Conservation (phyloP, 2,888 invertebrate species). For the Eumerus sabulonum region DNA sequence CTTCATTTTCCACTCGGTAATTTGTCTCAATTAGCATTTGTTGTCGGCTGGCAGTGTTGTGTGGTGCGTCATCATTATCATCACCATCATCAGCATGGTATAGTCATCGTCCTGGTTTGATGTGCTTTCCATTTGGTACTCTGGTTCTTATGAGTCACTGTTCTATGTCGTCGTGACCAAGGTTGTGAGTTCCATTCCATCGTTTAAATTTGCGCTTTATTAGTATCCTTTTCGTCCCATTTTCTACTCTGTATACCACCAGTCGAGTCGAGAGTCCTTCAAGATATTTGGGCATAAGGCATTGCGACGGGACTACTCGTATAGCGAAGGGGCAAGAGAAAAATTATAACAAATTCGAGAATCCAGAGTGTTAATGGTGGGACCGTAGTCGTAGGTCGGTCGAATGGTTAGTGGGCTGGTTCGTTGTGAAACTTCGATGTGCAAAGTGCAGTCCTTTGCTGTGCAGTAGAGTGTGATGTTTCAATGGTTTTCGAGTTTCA, state of each 20-base stretch:
- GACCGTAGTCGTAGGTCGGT: conserved; percentile 5
- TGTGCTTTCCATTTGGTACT: too few species aligned
- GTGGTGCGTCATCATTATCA: conserved; percentile 19
- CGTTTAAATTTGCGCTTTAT: conserved; percentile 43
- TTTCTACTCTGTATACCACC: too few species aligned
- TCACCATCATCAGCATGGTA: conserved; percentile 3
- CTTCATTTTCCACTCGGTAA: conserved; percentile 65
- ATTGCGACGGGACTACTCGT: too few species aligned
- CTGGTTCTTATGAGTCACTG: too few species aligned
- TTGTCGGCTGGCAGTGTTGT: conserved; percentile 59
- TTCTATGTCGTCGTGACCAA: too few species aligned
- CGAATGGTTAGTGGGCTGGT: conserved; percentile 2
- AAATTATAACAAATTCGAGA: conserved; percentile 65
- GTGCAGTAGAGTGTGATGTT: conserved; percentile 52
- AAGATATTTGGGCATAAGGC: too few species aligned
- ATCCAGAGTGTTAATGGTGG: conserved; percentile 57
- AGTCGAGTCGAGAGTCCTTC: too few species aligned
- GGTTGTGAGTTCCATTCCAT: not conserved
- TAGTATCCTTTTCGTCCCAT: conserved; percentile 33
- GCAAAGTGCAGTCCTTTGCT: conserved; percentile 40
- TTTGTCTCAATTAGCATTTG: conserved; percentile 69
- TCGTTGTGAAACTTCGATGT: conserved; percentile 49
- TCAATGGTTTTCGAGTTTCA: conserved; percentile 53
- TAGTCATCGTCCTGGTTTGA: too few species aligned
- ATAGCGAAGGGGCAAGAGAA: conserved; percentile 27